phyloP scores from a whole-genome alignment of 2,888 invertebrate species.

The Apamea crenata region DNA sequence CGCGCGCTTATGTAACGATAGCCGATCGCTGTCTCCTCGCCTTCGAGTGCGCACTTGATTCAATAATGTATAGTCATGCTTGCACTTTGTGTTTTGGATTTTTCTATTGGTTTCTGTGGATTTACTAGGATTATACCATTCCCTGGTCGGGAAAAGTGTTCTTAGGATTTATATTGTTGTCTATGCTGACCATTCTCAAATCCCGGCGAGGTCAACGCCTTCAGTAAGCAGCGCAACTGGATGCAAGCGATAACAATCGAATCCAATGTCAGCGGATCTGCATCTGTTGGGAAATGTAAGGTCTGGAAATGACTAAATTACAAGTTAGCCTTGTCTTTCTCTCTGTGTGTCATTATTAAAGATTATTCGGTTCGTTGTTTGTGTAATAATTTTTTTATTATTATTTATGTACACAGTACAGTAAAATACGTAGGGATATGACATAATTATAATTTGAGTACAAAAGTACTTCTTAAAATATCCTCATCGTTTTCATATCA shows the following conservation, averaged over 20 bases:
- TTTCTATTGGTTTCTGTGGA: background rate
- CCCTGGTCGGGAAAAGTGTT: background rate
- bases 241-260: slow-evolving; percentile 37
- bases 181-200: background rate
- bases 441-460: no score
- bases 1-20: slow-evolving; percentile 58
- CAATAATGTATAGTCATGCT: slow-evolving; percentile 24
- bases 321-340: slow-evolving; percentile 17
- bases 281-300: slow-evolving; percentile 39
- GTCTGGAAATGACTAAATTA: slow-evolving; percentile 29
- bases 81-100: slow-evolving; percentile 1
- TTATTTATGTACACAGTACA: no score
- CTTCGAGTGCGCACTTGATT: slow-evolving; percentile 11
- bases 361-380: background rate
- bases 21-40: slow-evolving; percentile 42
- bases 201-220: slow-evolving; percentile 22
- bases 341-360: background rate
- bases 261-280: slow-evolving; percentile 60
- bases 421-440: no score
- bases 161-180: background rate
- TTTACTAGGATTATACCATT: background rate
- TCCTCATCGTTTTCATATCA: background rate
- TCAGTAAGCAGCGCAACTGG: background rate
- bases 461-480: no score
- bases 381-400: no score